Base-by-base conservation (phyloP, 1,140 invertebrate species). In the Lepidurus apus region DNA sequence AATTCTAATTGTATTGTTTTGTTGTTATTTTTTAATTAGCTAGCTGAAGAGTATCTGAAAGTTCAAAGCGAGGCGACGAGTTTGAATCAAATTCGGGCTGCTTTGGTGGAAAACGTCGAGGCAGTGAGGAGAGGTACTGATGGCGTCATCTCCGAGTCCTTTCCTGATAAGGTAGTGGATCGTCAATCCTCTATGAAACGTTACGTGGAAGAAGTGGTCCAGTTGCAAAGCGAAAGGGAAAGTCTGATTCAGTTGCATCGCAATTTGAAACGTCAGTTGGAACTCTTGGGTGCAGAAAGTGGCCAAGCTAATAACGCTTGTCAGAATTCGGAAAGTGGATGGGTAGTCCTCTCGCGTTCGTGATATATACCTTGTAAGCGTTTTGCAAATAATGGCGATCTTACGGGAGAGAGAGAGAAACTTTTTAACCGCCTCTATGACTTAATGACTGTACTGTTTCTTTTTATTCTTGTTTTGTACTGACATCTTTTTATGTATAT, bases 11-110 rank as follows among this genome's bases (percentile, higher is more conserved):
- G 44, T 65, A 1, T 34, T 78, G 1, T 79, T 17, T 79, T 42
- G 43, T 47, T 79, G 26, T 8, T 43, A 6, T 74, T 79, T 42
- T 1, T 80, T 74, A 81, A 77, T 73, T 82, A 85, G 84, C 80
- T 85, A 77, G 84, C 84, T 11, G 78, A 84, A 34, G 81, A 85
- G 78, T 84, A 84, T 79, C 75, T 85, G 44, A 82, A 83, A 76
- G 82, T 84, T 77, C 84, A 85, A 79, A 82, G 83, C 74, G 84
- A 85, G 79, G 82, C 85, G 43, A 80, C 82, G 42, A 81, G 84
- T 65, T 81, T 86, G 42, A 80, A 81, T 24, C 82, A 84, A 47
- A 79, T 42, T 79, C 84, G 83, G 80, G 81, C 80, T 75, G 82
- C 82, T 44, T 79, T 85, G 47, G 81, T 82, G 8, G 82, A 84